Conservation (phyloP, 2,888 invertebrate genomes). For the Cecidostiba fungosa region DNA sequence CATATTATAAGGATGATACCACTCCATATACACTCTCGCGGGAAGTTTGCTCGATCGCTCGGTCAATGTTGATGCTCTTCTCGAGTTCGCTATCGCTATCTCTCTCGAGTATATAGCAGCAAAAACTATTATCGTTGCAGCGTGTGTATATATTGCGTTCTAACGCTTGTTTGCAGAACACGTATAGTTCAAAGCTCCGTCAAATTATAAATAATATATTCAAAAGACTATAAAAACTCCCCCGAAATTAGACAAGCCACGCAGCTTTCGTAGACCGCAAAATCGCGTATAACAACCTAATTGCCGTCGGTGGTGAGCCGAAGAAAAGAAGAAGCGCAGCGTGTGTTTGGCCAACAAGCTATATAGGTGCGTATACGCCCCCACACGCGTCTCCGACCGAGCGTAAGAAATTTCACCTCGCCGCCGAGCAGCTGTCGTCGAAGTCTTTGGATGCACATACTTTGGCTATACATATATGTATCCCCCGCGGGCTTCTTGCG, state of each 20-base stretch:
- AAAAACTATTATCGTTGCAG: background rate
- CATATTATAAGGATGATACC: background rate
- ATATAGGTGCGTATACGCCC: background rate
- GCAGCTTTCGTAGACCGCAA: conserved; percentile 1
- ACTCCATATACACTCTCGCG: background rate
- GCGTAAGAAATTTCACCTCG: conserved; percentile 8
- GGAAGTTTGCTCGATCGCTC: conserved; percentile 33
- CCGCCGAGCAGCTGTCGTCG: conserved; percentile 6
- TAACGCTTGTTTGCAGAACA: too few species aligned
- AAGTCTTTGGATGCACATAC: background rate
- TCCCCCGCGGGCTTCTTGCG: conserved; percentile 2
- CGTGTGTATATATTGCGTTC: too few species aligned
- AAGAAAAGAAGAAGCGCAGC: background rate
- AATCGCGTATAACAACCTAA: conserved; percentile 37
- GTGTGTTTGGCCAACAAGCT: conserved; percentile 24
- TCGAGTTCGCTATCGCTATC: background rate
- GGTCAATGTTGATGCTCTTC: conserved; percentile 16
- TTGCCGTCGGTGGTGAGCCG: conserved; percentile 20
- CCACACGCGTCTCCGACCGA: conserved; percentile 14
- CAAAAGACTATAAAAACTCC: background rate
- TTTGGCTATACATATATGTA: too few species aligned
- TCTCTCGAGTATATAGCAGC: background rate
- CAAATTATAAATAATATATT: background rate
- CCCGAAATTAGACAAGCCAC: background rate
- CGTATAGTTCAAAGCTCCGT: too few species aligned